A percentile compares a stretch with the other conserved stretches of the same genome.
phyloP scores from a whole-genome alignment of 2,113 vertebrate genomes.

The Eurypyga helias region DNA sequence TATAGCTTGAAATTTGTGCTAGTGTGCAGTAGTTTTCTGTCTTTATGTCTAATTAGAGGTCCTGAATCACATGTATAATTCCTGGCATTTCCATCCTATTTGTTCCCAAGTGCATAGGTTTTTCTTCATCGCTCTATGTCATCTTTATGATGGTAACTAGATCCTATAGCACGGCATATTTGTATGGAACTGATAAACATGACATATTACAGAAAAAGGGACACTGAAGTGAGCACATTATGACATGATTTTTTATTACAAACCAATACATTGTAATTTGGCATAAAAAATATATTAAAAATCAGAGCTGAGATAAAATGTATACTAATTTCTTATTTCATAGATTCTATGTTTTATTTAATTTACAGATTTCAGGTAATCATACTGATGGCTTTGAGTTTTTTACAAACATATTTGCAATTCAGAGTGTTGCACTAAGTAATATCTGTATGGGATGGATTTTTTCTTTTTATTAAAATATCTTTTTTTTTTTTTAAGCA shows the following conservation, averaged over 20 bases:
- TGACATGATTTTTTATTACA: background rate
- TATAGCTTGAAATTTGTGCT: background rate
- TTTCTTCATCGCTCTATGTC: background rate
- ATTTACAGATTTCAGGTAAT: background rate
- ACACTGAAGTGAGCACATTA: background rate
- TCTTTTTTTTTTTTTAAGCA: background rate
- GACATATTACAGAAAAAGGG: background rate
- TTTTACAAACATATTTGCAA: background rate
- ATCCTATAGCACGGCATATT: background rate
- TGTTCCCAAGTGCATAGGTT: background rate
- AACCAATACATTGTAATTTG: too few species aligned
- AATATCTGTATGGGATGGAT: background rate
- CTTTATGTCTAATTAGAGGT: background rate
- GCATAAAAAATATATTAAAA: too few species aligned
- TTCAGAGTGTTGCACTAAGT: background rate
- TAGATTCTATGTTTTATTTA: background rate
- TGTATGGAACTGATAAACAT: background rate
- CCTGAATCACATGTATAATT: rapidly evolving
- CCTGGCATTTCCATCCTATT: background rate
- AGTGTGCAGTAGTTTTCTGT: background rate
- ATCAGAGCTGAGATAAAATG: background rate
- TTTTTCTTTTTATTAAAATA: background rate
- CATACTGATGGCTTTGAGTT: background rate
- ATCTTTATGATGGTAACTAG: background rate
- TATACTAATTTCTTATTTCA: background rate